These are phyloP conservation scores for Sphenopsis melanotis DNA, from an alignment of 2,797 vertebrate genomes.

Conservation along the genomic window DNA sequence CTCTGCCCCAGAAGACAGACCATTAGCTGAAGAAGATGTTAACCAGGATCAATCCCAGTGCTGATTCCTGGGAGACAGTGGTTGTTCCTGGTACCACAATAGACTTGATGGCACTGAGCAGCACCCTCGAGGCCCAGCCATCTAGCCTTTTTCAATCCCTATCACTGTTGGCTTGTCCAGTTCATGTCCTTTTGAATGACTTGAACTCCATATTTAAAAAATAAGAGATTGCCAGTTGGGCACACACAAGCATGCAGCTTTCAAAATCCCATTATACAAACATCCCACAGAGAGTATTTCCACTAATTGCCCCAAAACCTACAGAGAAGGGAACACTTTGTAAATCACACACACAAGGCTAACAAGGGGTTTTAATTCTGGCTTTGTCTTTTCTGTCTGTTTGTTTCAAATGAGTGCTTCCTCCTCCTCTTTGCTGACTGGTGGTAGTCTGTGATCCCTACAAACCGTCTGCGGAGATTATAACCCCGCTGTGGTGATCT, in stretches of 20 bases:
- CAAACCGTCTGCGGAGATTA: neutral
- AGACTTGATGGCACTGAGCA: neutral
- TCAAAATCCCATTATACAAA: neutral
- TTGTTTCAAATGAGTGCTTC: neutral
- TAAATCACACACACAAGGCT: neutral
- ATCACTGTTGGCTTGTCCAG: neutral
- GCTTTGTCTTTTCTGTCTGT: neutral
- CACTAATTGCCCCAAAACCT: neutral
- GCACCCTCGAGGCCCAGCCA: neutral
- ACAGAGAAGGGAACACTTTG: neutral
- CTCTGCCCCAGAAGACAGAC: neutral
- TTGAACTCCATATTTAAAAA: neutral
- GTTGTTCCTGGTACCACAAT: neutral
- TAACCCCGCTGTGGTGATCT: neutral
- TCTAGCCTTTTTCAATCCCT: neutral
- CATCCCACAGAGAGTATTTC: neutral
- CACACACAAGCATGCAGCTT: neutral
- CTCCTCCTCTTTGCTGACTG: neutral
- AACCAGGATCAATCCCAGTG: neutral
- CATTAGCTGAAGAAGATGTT: neutral
- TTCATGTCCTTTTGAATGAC: neutral
- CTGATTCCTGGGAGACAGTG: neutral
- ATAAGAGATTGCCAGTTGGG: neutral
- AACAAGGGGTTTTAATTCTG: neutral
- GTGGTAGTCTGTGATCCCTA: neutral